phyloP scores from a whole-genome alignment of 2,797 vertebrate species.

The Danio kyathit region DNA sequence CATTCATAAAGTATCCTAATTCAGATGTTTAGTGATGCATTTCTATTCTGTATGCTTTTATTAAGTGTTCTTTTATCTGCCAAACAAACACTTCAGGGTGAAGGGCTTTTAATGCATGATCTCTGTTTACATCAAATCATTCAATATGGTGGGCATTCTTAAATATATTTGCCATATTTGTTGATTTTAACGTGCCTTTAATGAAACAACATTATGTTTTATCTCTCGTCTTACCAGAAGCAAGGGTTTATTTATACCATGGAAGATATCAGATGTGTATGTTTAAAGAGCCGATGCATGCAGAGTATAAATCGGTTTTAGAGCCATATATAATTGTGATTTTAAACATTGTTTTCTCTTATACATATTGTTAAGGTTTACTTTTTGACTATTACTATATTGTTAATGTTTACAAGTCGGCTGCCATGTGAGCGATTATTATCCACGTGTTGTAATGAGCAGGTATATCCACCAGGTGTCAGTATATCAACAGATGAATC shows the following conservation, averaged over 20 bases:
- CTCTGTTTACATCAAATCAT: conserved; percentile 1
- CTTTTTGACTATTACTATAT: not conserved
- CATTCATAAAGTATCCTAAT: not conserved
- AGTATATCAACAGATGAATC: conserved; percentile 6
- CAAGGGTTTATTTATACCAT: conserved; percentile 1
- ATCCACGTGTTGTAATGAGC: conserved; percentile 22
- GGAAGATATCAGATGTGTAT: not conserved
- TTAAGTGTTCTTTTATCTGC: not conserved
- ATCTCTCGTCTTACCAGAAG: not conserved
- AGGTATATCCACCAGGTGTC: conserved; percentile 40
- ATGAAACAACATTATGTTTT: not conserved
- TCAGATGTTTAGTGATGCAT: not conserved
- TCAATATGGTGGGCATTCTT: not conserved
- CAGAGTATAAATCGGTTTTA: not conserved
- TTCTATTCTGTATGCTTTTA: not conserved
- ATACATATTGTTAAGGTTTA: conserved; percentile 2
- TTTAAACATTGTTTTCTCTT: not conserved
- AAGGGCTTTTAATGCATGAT: not conserved
- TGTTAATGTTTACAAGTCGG: too few relatives aligned
- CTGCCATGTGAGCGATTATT: not conserved
- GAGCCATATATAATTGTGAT: not conserved
- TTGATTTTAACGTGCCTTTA: not conserved
- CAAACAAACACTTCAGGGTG: not conserved
- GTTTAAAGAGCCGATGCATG: not conserved
- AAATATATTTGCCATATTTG: not conserved